Base-by-base conservation (phyloP, 1,140 invertebrate species). In the Anoplolepis gracilipes region DNA sequence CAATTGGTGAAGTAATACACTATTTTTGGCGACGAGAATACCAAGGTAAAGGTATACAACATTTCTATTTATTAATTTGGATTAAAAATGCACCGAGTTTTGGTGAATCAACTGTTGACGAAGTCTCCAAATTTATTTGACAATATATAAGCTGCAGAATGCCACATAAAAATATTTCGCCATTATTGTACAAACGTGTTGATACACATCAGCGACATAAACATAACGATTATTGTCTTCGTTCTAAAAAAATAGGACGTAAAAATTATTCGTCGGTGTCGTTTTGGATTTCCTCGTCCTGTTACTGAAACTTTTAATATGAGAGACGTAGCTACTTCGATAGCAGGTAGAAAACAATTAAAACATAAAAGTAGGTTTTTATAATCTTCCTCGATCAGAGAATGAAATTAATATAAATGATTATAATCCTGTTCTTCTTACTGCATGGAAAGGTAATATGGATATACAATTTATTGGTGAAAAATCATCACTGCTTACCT, bases 1-100 rank as follows among this genome's bases (percentile, higher is more conserved):
- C 64, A n/a, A 67, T 67, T 8, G 64, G 64, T 42, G n/a, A 67
- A 42, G n/a, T 67, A 42, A 67, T 36, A 13, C 64, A 67, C n/a
- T 65, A 65, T 19, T 70, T 70, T 5, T 70, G 65, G 65, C 22
- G 67, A 19, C 36, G 67, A 70, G 67, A 70, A 70, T 70, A 70
- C 39, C 22, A 70, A 28, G 42, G 22, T 46, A 70, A 25, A 70
- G 46, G 19, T 6, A 72, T 33, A 33, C 69, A 72, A n/a, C 69
- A 72, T 53, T 72, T 72, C 49, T 19, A 72, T 7, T 30, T 72
- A 25, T 72, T 55, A 55, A 33, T 72, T 36, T 55, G 42, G 46
- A 53, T 72, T 22, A 33, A 72, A 72, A 30, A 72, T 72, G 69
- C 69, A 13, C 46, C 46, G 1, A 72, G 53, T 33, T 5, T 72